Conservation (phyloP, 2,113 vertebrate species). For the Coptodon bakossiorum region DNA sequence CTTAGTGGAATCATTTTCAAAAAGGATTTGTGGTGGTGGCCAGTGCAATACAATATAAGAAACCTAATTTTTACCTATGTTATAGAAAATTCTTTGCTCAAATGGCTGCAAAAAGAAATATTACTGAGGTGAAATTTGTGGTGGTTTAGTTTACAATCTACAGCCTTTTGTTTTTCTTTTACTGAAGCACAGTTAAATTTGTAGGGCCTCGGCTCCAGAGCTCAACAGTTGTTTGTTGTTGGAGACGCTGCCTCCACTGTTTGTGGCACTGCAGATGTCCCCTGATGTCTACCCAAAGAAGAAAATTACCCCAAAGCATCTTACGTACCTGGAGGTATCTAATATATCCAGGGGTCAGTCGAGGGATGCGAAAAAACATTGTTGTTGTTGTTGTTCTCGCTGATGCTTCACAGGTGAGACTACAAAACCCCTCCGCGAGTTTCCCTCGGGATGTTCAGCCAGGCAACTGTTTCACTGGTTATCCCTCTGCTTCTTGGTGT, state of each 20-base stretch:
- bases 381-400: slow-evolving; percentile 38
- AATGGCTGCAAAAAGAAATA: background rate
- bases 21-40: background rate
- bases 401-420: slow-evolving; percentile 3
- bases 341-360: slow-evolving; percentile 82
- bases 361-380: slow-evolving; percentile 77
- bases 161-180: background rate
- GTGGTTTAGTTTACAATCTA: background rate
- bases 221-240: background rate
- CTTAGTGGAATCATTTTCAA: background rate
- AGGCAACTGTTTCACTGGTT: slow-evolving; percentile 11
- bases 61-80: background rate
- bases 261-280: background rate
- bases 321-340: slow-evolving; percentile 81
- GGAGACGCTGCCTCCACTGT: background rate
- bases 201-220: background rate
- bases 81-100: background rate
- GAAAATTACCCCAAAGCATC: background rate
- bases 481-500: background rate
- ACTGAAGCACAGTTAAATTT: background rate
- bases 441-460: slow-evolving; percentile 5
- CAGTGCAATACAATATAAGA: background rate
- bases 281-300: background rate
- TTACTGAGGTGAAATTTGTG: background rate
- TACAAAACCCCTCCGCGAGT: background rate